These are phyloP conservation scores for Phalacrocorax aristotelis DNA, from an alignment of 2,113 vertebrate species.

Conservation along the genomic window DNA sequence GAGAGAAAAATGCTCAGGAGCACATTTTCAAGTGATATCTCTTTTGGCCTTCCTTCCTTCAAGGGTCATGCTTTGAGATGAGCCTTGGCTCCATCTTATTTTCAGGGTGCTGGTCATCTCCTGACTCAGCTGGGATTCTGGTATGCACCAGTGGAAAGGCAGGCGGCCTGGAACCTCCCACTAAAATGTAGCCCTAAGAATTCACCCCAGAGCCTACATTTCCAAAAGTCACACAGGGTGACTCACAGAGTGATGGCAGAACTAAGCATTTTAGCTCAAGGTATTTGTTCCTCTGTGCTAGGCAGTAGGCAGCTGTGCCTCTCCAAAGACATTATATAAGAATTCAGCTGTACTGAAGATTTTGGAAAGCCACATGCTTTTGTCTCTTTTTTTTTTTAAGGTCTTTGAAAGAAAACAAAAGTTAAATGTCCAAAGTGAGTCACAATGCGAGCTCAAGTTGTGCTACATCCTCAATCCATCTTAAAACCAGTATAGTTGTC, in stretches of 20 bases:
- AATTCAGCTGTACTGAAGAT: not conserved
- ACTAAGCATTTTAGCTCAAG: not conserved
- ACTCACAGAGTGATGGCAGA: not conserved
- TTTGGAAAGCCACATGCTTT: not conserved
- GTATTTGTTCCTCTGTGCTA: not conserved
- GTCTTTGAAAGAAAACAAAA: not conserved
- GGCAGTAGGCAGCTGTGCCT: not conserved
- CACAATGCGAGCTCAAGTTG: not conserved
- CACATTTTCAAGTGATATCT: not conserved
- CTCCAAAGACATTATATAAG: not conserved
- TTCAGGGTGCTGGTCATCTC: not conserved
- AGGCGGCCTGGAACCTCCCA: not conserved
- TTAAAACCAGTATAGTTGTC: conserved; percentile 70
- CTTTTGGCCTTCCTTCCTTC: not conserved
- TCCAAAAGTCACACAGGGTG: not conserved
- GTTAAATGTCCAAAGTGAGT: not conserved
- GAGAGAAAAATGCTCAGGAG: not conserved
- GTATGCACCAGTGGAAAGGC: not conserved
- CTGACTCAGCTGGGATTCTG: not conserved
- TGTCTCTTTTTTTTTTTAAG: not conserved
- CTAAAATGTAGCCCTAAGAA: not conserved
- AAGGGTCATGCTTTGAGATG: not conserved
- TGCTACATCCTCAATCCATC: not conserved
- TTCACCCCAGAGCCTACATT: not conserved
- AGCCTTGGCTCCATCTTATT: not conserved